Percentiles rank a stretch among this genome's conserved stretches.
phyloP scores from a whole-genome alignment of 2,888 invertebrate genomes.

The Syrista parreyssii region DNA sequence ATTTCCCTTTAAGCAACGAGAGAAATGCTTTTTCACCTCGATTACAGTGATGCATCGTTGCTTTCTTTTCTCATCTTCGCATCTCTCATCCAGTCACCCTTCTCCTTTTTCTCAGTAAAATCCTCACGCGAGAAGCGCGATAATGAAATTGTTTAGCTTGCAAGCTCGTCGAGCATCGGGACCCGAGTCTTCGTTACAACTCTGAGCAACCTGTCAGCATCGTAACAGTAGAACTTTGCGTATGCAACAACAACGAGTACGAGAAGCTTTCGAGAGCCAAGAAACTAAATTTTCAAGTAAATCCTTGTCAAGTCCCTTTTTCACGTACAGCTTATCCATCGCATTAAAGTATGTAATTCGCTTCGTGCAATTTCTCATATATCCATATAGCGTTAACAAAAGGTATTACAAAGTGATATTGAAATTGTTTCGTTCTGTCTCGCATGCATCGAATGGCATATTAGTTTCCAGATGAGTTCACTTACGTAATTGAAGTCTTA shows the following conservation, averaged over 20 bases:
- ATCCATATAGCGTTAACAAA: not conserved
- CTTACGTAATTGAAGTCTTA: slow-evolving; percentile 43
- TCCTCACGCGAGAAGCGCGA: not conserved
- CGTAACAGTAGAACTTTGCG: not conserved
- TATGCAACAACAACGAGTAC: not conserved
- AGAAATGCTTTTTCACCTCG: not conserved
- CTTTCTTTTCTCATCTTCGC: not conserved
- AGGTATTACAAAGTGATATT: not conserved
- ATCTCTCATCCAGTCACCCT: not conserved
- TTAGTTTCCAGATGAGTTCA: slow-evolving; percentile 40
- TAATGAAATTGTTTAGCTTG: not conserved
- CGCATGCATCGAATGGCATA: slow-evolving; percentile 31
- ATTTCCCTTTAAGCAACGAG: not conserved
- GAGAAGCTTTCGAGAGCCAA: not conserved
- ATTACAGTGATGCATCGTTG: not conserved
- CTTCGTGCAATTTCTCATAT: not conserved
- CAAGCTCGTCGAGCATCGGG: not conserved
- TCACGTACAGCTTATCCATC: not conserved
- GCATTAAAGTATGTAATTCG: not conserved
- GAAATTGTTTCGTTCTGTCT: not conserved
- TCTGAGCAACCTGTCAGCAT: not conserved
- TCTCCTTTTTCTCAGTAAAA: not conserved
- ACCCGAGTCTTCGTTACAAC: not conserved
- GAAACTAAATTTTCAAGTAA: not conserved
- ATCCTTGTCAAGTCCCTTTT: not conserved